These are phyloP conservation scores for Periparus ater DNA, from an alignment of 2,797 vertebrate species.

Conservation along the genomic window DNA sequence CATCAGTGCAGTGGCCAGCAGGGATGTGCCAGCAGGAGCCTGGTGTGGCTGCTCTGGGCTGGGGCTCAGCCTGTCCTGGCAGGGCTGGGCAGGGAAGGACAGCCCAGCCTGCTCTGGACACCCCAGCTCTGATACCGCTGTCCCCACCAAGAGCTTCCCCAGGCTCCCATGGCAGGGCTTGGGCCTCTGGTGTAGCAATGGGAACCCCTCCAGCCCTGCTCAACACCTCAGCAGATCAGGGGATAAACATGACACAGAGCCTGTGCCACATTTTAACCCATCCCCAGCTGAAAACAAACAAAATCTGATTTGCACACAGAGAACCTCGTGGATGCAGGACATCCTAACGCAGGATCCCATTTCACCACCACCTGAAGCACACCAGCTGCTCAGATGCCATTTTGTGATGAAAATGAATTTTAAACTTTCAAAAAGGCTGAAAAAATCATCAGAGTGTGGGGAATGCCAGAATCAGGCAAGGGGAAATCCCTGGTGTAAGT, in stretches of 20 bases:
- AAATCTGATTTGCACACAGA: background rate
- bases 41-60: background rate
- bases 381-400: accelerated
- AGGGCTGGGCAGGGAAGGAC: background rate
- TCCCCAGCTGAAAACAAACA: background rate
- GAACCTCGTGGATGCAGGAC: background rate
- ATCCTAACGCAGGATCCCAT: background rate
- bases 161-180: accelerated
- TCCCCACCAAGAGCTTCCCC: no score
- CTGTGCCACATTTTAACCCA: background rate
- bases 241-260: background rate
- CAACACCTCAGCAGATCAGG: background rate
- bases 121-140: background rate
- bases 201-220: background rate
- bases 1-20: background rate
- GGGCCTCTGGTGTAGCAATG: background rate
- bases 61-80: background rate
- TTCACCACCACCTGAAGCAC: background rate
- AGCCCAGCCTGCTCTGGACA: background rate
- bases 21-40: background rate
- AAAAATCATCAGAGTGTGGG: background rate
- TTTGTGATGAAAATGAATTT: background rate
- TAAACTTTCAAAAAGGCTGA: background rate
- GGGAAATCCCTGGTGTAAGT: background rate
- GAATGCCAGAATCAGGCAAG: background rate